phyloP scores from a whole-genome alignment of 2,113 vertebrate genomes.

The Eurystomus gularis region DNA sequence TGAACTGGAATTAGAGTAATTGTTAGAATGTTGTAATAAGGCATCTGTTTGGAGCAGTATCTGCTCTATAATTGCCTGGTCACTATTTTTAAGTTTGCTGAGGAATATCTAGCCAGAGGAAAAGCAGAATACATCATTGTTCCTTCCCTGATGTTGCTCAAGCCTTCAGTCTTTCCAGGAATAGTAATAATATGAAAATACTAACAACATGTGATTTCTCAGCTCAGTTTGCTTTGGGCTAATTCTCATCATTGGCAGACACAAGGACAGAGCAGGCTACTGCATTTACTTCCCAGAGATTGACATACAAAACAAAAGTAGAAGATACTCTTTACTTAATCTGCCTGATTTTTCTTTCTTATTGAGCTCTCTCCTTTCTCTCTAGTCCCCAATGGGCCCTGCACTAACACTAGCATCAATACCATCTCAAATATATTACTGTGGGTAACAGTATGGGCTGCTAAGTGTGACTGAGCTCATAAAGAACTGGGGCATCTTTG shows the following conservation, averaged over 20 bases:
- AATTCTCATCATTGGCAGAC: slow-evolving; percentile 64
- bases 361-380: not conserved
- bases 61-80: not conserved
- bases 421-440: not conserved
- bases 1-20: slow-evolving; percentile 3
- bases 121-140: not conserved
- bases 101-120: not conserved
- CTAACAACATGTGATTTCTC: slow-evolving; percentile 69
- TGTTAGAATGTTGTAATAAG: not conserved
- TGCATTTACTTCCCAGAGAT: slow-evolving; percentile 19
- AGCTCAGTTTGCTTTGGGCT: slow-evolving; percentile 71
- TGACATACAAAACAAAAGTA: not conserved
- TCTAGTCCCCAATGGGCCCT: not conserved
- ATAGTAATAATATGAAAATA: slow-evolving; percentile 62
- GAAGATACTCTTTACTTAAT: not conserved
- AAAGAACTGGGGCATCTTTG: not conserved
- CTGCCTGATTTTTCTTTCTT: not conserved
- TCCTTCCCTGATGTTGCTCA: not conserved
- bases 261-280: slow-evolving; percentile 34
- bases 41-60: not conserved
- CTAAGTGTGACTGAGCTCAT: not conserved
- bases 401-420: not conserved
- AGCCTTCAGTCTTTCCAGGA: slow-evolving; percentile 61
- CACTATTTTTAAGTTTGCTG: not conserved
- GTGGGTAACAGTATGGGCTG: not conserved